Percentiles rank a stretch among this genome's conserved stretches.
These are phyloP conservation scores for Drosophila formosana DNA, from an alignment of 2,888 invertebrate genomes.

Conservation along the genomic window DNA sequence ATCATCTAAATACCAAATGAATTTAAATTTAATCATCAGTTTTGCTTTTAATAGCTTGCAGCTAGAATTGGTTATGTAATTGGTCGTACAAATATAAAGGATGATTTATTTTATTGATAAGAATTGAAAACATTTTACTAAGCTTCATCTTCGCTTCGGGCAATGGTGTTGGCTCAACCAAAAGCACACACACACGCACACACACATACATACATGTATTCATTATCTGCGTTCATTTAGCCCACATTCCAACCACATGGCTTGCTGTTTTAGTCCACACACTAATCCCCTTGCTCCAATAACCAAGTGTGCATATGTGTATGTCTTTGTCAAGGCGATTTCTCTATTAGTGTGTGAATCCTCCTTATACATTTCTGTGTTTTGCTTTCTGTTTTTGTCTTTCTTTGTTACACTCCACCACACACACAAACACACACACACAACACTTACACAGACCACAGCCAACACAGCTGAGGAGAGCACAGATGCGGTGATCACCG, in stretches of 20 bases:
- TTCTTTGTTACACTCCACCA: slow-evolving; percentile 40
- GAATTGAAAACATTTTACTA: slow-evolving; percentile 16
- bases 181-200: slow-evolving; percentile 17
- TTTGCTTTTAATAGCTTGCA: slow-evolving; percentile 5
- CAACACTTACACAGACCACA: slow-evolving; percentile 28
- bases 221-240: slow-evolving; percentile 21
- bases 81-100: slow-evolving; percentile 11
- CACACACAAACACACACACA: slow-evolving; percentile 36
- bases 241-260: slow-evolving; percentile 20
- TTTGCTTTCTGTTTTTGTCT: slow-evolving; percentile 72
- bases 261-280: slow-evolving; percentile 35
- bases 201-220: slow-evolving; percentile 16
- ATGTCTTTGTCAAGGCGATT: slow-evolving; percentile 20
- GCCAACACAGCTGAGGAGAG: slow-evolving; percentile 17
- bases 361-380: slow-evolving; percentile 64
- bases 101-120: slow-evolving; percentile 30
- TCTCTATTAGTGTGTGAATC: slow-evolving; percentile 57
- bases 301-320: slow-evolving; percentile 8
- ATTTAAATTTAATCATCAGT: slow-evolving; percentile 22
- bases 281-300: slow-evolving; percentile 35
- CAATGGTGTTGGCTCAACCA: slow-evolving; percentile 39
- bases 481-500: slow-evolving; percentile 61
- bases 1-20: slow-evolving; percentile 10
- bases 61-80: slow-evolving; percentile 10
- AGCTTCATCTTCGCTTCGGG: slow-evolving; percentile 20